A percentile compares a stretch with the other conserved stretches of the same genome.
Evolutionary conservation across 2,797 vertebrate species (phyloP).

Genomic region (Pagetopsis macropterus): DNA sequence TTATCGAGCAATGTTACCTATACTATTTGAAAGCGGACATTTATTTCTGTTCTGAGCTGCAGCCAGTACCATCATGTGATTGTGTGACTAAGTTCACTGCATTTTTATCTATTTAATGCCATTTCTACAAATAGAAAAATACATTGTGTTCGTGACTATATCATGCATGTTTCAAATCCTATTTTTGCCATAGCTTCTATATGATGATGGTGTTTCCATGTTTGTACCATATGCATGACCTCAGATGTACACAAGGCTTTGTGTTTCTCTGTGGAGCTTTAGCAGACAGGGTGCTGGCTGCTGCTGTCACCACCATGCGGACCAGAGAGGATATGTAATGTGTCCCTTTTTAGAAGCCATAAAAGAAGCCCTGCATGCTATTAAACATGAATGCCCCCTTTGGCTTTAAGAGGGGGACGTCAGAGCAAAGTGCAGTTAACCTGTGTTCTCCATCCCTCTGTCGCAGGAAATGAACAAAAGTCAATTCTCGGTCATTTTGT

Average conservation of each 20-base stretch:
- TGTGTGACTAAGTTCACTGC: too few species aligned
- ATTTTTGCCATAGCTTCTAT: background rate
- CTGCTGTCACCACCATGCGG: conserved; percentile 52
- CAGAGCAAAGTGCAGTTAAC: conserved; percentile 34
- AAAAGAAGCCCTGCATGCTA: conserved; percentile 53
- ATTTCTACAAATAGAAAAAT: background rate
- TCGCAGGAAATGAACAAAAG: conserved; percentile 48
- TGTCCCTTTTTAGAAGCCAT: conserved; percentile 72
- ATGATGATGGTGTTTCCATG: background rate
- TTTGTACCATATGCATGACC: conserved; percentile 21
- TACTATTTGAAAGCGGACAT: conserved; percentile 11
- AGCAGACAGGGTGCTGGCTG: conserved; percentile 42
- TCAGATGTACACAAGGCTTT: conserved; percentile 8
- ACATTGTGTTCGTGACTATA: background rate
- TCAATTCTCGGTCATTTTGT: conserved; percentile 17
- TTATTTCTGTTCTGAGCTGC: background rate
- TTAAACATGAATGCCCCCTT: conserved; percentile 60
- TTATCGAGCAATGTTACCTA: conserved; percentile 26
- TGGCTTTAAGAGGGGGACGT: background rate
- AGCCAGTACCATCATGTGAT: background rate
- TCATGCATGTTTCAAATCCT: conserved; percentile 4
- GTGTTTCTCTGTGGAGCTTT: conserved; percentile 21
- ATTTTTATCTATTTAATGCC: too few species aligned
- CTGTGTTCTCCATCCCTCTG: conserved; percentile 49
- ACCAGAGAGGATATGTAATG: conserved; percentile 44